Percentiles rank a stretch among this genome's conserved stretches.
phyloP scores from a whole-genome alignment of 2,888 invertebrate genomes.

The Eupithecia exiguata region DNA sequence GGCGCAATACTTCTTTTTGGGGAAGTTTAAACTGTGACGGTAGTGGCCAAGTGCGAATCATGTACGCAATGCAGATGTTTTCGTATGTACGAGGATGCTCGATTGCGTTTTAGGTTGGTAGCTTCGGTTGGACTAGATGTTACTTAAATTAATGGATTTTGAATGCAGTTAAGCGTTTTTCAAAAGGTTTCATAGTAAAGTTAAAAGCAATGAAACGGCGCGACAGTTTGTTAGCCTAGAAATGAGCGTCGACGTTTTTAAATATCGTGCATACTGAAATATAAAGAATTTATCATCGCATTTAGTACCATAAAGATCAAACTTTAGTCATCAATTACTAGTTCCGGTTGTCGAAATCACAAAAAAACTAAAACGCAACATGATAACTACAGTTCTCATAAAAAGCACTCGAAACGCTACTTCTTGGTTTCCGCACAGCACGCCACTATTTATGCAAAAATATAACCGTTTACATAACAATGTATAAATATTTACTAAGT shows the following conservation, averaged over 20 bases:
- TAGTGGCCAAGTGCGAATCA: slow-evolving; percentile 7
- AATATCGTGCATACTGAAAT: background rate
- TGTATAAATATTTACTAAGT: no score
- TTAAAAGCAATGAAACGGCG: background rate
- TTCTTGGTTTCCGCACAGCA: background rate
- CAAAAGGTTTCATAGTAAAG: background rate
- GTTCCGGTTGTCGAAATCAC: background rate
- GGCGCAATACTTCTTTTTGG: background rate
- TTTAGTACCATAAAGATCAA: background rate
- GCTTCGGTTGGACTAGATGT: background rate
- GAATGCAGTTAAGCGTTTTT: background rate
- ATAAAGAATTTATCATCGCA: background rate
- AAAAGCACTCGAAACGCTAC: background rate
- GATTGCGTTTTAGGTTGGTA: slow-evolving; percentile 18
- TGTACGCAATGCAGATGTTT: slow-evolving; percentile 37
- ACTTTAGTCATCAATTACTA: background rate
- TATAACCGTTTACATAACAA: background rate
- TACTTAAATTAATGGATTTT: slow-evolving; percentile 2
- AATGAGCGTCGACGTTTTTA: background rate
- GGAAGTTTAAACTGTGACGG: slow-evolving; percentile 1
- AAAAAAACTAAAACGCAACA: background rate
- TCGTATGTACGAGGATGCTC: background rate
- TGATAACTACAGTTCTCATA: background rate
- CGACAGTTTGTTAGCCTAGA: background rate
- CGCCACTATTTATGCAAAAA: slow-evolving; percentile 2